Conservation (phyloP, 2,797 vertebrate genomes). For the Clarias platycephalus region DNA sequence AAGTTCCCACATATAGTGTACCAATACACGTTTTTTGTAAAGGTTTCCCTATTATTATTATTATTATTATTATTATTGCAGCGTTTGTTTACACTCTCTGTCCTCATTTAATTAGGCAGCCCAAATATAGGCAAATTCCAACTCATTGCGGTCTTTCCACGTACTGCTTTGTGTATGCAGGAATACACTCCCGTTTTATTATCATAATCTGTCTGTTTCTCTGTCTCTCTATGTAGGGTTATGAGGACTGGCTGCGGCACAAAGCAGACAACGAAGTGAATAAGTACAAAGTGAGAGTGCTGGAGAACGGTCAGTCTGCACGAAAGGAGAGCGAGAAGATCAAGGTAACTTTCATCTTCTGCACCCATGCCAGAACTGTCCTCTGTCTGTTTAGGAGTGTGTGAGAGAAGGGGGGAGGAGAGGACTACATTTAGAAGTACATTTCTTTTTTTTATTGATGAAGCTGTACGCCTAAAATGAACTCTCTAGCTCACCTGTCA, state of each 20-base stretch:
- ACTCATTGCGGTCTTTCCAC: not conserved
- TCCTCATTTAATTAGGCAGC: slow-evolving; percentile 27
- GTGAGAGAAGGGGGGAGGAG: not conserved
- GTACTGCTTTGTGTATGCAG: not conserved
- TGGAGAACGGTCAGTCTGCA: slow-evolving; percentile 81
- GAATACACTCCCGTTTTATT: not conserved
- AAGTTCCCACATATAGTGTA: not conserved
- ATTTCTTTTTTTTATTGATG: no score
- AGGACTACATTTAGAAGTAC: not conserved
- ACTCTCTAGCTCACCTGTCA: not conserved
- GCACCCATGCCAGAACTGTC: not conserved
- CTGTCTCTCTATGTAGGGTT: slow-evolving; percentile 76
- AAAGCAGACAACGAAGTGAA: slow-evolving; percentile 97
- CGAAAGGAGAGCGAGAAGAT: slow-evolving; percentile 92
- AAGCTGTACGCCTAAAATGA: not conserved
- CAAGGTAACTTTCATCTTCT: slow-evolving; percentile 78
- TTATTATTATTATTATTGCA: not conserved
- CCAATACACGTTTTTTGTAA: no score
- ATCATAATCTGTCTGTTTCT: slow-evolving; percentile 44
- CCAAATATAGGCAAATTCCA: not conserved
- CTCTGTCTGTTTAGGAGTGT: not conserved
- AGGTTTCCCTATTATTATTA: not conserved
- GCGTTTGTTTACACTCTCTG: not conserved
- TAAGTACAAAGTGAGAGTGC: slow-evolving; percentile 86
- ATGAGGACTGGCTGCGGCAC: slow-evolving; percentile 98